Evolutionary conservation across 2,888 invertebrate genomes (phyloP).

Genomic region (Gastracanthus pulcherrimus): DNA sequence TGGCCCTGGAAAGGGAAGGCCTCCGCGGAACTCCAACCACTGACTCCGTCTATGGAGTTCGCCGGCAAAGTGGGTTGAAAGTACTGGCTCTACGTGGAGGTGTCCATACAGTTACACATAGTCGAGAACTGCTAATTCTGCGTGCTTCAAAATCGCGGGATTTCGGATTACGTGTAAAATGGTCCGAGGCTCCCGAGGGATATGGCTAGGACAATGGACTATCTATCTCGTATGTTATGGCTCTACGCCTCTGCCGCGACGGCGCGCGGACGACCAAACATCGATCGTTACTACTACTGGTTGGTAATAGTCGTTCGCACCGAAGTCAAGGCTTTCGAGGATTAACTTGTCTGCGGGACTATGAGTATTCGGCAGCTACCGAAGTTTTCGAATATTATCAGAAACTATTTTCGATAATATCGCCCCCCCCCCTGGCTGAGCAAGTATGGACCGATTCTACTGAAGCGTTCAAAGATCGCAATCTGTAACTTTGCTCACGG

Average conservation of each 20-base stretch:
- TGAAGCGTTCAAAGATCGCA: neutral
- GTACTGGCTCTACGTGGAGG: neutral
- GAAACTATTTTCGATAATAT: neutral
- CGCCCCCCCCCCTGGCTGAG: neutral
- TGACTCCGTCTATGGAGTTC: neutral
- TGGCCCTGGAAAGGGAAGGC: neutral
- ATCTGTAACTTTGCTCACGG: no score
- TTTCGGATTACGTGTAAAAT: conserved; percentile 29
- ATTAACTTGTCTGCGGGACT: neutral
- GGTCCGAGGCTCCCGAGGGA: no score
- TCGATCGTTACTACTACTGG: conserved; percentile 18
- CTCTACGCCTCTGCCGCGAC: no score
- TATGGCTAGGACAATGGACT: neutral
- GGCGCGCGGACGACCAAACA: neutral
- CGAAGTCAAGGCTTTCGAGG: neutral
- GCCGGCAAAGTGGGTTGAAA: conserved; percentile 1
- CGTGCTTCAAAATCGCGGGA: conserved; percentile 19
- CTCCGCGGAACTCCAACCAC: neutral
- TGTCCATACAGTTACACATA: neutral
- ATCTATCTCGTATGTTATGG: neutral
- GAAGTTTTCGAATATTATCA: neutral
- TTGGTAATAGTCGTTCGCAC: neutral
- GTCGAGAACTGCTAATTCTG: conserved; percentile 12
- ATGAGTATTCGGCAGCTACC: neutral
- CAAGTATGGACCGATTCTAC: neutral